Percentiles rank a stretch among this genome's conserved stretches.
Evolutionary conservation across 2,113 vertebrate species (phyloP).

Genomic region (Centrocercus urophasianus): DNA sequence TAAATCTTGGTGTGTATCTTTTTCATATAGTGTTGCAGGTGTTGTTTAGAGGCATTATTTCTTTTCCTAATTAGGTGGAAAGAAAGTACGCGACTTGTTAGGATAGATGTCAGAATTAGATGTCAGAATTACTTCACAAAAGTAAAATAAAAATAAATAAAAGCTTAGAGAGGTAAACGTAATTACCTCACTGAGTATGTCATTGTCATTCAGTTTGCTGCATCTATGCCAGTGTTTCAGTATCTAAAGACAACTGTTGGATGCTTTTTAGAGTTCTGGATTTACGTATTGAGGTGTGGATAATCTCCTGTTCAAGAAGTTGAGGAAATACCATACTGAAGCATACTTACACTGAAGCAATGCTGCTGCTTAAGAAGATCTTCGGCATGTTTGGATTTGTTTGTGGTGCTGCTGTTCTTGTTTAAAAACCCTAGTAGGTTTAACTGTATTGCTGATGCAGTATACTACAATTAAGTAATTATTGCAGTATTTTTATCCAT

Average conservation of each 20-base stretch:
- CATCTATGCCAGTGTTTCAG: background rate
- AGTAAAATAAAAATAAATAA: background rate
- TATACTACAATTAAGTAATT: no score
- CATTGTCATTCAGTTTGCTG: background rate
- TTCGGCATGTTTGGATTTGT: background rate
- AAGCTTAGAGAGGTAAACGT: background rate
- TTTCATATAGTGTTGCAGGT: background rate
- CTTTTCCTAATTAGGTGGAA: background rate
- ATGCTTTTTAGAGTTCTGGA: background rate
- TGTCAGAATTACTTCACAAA: background rate
- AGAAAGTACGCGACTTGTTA: background rate
- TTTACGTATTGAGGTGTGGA: background rate
- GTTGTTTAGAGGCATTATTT: background rate
- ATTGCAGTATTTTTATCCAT: background rate
- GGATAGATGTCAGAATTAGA: background rate
- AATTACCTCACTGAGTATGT: background rate
- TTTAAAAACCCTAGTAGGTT: background rate
- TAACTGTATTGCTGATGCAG: background rate
- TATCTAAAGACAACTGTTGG: background rate
- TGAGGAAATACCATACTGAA: background rate
- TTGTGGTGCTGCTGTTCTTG: background rate
- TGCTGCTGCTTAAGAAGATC: fast-evolving
- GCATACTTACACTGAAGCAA: background rate
- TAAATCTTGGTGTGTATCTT: background rate
- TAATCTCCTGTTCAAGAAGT: background rate